These are phyloP conservation scores for Paedocypris micromegethes DNA, from an alignment of 2,797 vertebrate species.

Conservation along the genomic window DNA sequence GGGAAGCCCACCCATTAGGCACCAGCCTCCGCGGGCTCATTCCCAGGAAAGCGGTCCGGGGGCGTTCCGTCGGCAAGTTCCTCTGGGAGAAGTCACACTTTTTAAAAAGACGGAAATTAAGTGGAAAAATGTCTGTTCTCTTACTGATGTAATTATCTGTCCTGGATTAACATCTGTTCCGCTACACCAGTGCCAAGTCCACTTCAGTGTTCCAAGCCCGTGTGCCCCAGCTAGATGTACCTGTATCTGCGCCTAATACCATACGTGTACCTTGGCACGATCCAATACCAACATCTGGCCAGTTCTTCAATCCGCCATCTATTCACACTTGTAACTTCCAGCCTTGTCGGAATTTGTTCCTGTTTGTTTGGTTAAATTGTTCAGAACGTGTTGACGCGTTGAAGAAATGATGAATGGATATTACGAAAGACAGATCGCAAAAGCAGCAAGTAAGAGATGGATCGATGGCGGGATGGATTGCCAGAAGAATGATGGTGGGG, in stretches of 20 bases:
- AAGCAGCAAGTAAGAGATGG: no score
- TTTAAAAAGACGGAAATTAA: constrained; percentile 74
- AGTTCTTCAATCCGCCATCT: constrained; percentile 65
- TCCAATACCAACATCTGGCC: constrained; percentile 66
- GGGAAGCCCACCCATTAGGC: constrained; percentile 55
- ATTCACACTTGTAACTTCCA: constrained; percentile 55
- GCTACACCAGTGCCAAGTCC: constrained; percentile 66
- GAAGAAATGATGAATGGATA: no score
- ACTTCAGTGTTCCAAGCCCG: constrained; percentile 67
- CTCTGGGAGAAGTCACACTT: constrained; percentile 70
- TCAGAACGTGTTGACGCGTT: neutral
- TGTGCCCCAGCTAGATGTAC: constrained; percentile 61
- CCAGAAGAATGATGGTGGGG: no score
- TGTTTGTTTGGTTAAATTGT: constrained; percentile 31
- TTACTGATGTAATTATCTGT: constrained; percentile 80
- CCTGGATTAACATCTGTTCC: constrained; percentile 80
- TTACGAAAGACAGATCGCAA: no score
- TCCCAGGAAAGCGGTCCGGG: constrained; percentile 59
- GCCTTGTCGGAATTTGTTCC: constrained; percentile 33
- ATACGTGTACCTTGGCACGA: constrained; percentile 68
- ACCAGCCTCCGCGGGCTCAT: constrained; percentile 54
- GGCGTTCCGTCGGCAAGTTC: constrained; percentile 55
- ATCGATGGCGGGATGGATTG: no score
- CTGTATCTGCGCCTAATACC: constrained; percentile 67
- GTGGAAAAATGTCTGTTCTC: constrained; percentile 77